Evolutionary conservation across 1,140 invertebrate genomes (phyloP).

Genomic region (Hesperophylax magnus): DNA sequence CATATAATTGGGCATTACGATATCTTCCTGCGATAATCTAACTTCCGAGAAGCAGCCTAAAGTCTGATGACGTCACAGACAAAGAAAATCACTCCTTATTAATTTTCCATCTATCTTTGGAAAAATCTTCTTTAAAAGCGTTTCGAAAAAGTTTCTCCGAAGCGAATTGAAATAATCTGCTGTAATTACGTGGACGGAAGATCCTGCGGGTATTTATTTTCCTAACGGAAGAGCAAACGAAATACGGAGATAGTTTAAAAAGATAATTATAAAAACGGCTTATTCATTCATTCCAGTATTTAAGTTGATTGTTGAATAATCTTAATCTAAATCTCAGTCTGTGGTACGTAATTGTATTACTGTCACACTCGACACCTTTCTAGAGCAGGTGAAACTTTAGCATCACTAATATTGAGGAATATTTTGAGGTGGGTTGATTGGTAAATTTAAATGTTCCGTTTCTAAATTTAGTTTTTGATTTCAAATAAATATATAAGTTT

Average conservation of each 20-base stretch:
- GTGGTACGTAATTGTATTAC: too few species aligned
- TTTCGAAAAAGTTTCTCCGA: constrained; percentile 9
- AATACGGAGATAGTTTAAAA: not conserved
- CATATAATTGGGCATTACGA: constrained; percentile 29
- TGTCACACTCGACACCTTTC: too few species aligned
- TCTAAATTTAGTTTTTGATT: too few species aligned
- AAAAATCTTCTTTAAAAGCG: constrained; percentile 6
- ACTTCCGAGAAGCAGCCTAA: not conserved
- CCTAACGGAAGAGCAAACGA: not conserved
- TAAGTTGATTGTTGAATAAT: too few species aligned
- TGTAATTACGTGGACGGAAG: not conserved
- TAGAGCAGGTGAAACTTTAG: too few species aligned
- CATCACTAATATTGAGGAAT: too few species aligned
- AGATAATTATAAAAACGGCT: not conserved
- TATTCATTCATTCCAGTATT: not conserved
- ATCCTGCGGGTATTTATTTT: not conserved
- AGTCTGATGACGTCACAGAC: constrained; percentile 25
- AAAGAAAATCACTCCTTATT: constrained; percentile 31
- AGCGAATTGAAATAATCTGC: constrained; percentile 18
- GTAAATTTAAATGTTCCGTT: too few species aligned
- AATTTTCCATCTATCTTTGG: constrained; percentile 27
- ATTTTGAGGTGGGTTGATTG: too few species aligned
- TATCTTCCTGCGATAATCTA: constrained; percentile 10
- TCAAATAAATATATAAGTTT: too few species aligned
- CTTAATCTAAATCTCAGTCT: too few species aligned